A percentile compares a stretch with the other conserved stretches of the same genome.
phyloP scores from a whole-genome alignment of 2,888 invertebrate genomes.

The Latrodectus hesperus region DNA sequence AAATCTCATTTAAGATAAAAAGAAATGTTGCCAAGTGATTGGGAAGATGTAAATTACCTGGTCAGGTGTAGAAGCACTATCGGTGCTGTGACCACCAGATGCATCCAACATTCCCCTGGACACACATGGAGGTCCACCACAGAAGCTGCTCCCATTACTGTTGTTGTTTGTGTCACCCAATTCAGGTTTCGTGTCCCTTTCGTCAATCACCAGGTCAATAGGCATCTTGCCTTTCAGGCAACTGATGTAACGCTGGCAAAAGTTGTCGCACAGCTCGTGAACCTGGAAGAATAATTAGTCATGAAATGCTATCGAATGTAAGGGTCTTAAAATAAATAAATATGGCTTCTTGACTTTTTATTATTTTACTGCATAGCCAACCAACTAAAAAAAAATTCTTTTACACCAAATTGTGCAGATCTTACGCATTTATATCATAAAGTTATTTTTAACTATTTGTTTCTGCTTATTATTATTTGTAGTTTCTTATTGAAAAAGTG shows the following conservation, averaged over 20 bases:
- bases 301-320: neutral
- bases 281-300: slow-evolving; percentile 80
- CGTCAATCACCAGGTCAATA: slow-evolving; percentile 99
- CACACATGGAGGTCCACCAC: slow-evolving; percentile 72
- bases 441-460: too few species aligned
- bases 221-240: slow-evolving; percentile 99
- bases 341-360: too few species aligned
- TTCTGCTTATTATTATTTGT: too few species aligned
- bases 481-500: too few species aligned
- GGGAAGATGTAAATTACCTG: slow-evolving; percentile 53
- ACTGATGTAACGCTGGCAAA: slow-evolving; percentile 99
- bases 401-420: too few species aligned
- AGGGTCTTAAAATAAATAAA: too few species aligned
- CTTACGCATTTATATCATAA: too few species aligned
- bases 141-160: slow-evolving; percentile 81
- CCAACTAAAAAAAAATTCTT: too few species aligned
- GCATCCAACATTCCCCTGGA: slow-evolving; percentile 70
- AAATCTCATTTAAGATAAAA: too few species aligned
- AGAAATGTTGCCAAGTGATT: too few species aligned
- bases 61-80: slow-evolving; percentile 71
- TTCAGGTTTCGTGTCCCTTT: slow-evolving; percentile 83
- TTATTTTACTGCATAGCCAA: too few species aligned
- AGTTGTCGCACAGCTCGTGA: slow-evolving; percentile 99
- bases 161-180: slow-evolving; percentile 85
- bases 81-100: slow-evolving; percentile 71